Conservation (phyloP, 2,797 vertebrate genomes). For the Peromyscus attwateri region DNA sequence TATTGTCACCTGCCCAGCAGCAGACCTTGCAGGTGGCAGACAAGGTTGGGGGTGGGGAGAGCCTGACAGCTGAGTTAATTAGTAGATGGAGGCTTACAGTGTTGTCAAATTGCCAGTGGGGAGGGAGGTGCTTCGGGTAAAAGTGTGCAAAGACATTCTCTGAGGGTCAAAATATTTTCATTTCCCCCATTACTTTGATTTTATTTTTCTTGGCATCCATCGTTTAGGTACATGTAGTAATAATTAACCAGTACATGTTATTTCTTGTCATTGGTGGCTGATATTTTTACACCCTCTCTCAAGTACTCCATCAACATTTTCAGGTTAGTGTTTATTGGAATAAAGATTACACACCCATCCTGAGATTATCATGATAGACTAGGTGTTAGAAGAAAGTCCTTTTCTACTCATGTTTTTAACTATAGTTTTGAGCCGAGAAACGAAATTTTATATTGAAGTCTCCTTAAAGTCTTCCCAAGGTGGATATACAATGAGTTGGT, state of each 20-base stretch:
- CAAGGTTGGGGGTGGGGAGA: not conserved
- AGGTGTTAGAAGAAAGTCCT: not conserved
- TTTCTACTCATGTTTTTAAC: not conserved
- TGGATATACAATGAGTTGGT: not conserved
- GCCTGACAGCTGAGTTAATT: slow-evolving; percentile 71
- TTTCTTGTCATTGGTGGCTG: not conserved
- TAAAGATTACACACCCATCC: not conserved
- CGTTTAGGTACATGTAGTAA: not conserved
- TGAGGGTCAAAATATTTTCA: slow-evolving; percentile 72
- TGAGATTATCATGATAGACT: not conserved
- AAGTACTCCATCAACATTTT: not conserved
- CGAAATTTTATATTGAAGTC: not conserved
- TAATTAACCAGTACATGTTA: not conserved
- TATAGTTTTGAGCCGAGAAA: not conserved
- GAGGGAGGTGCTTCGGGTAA: not conserved
- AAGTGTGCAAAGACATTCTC: slow-evolving; percentile 49
- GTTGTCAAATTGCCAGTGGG: slow-evolving; percentile 60
- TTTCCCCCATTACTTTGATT: slow-evolving; percentile 62
- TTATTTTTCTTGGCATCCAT: not conserved
- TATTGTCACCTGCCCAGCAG: slow-evolving; percentile 66
- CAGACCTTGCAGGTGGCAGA: slow-evolving; percentile 66
- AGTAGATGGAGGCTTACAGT: slow-evolving; percentile 35
- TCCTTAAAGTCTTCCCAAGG: not conserved
- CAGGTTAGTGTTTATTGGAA: not conserved
- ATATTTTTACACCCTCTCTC: not conserved